A percentile compares a stretch with the other conserved stretches of the same genome.
phyloP scores from a whole-genome alignment of 2,113 vertebrate genomes.

The Sylvia atricapilla region DNA sequence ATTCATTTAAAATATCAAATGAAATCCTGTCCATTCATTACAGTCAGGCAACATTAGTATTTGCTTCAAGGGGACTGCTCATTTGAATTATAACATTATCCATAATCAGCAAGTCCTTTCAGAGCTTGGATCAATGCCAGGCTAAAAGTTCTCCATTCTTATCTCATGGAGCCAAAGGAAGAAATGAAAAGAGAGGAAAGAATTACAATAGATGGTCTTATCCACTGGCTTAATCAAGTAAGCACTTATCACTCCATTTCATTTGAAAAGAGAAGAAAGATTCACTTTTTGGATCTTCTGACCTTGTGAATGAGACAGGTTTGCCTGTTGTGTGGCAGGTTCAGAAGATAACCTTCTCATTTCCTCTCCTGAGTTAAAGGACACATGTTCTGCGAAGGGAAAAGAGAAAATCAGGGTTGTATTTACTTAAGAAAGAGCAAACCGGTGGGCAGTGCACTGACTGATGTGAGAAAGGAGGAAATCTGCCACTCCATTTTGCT shows the following conservation, averaged over 20 bases:
- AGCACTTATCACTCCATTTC: background rate
- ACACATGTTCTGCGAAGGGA: background rate
- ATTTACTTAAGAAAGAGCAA: background rate
- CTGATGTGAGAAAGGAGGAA: background rate
- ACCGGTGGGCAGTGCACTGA: background rate
- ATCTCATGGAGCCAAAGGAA: background rate
- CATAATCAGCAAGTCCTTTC: conserved; percentile 8
- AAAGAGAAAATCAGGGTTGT: background rate
- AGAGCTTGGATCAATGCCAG: background rate
- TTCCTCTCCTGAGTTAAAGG: background rate
- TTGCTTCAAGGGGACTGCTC: background rate
- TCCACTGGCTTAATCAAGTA: conserved; percentile 15
- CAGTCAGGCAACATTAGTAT: background rate
- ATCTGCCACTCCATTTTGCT: background rate
- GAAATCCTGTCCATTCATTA: background rate
- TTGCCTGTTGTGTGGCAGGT: background rate
- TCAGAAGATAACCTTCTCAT: background rate
- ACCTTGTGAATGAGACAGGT: background rate
- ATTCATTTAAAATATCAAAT: background rate
- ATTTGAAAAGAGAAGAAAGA: background rate
- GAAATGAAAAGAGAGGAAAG: background rate
- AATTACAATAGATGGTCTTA: background rate
- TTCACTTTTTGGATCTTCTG: background rate
- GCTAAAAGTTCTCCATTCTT: background rate
- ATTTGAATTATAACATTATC: conserved; percentile 9